Conservation (phyloP, 2,113 vertebrate genomes). For the Cervus canadensis region DNA sequence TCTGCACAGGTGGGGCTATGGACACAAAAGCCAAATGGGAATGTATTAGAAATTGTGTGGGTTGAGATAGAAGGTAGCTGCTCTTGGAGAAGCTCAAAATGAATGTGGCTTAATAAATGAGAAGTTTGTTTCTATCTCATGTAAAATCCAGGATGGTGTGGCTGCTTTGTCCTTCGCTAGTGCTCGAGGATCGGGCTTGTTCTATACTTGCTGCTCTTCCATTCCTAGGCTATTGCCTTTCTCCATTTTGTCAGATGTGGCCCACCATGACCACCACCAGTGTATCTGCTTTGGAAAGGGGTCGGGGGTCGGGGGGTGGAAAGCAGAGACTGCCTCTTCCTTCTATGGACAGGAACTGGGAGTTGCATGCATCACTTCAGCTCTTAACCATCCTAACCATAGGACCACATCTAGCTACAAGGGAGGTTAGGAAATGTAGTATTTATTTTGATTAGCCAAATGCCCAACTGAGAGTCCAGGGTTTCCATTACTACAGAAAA, state of each 20-base stretch:
- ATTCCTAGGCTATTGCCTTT: neutral
- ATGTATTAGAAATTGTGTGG: constrained; percentile 26
- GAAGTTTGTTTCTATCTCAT: neutral
- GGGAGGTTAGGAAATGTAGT: neutral
- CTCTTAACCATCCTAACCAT: neutral
- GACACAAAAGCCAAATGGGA: constrained; percentile 17
- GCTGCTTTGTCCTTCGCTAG: neutral
- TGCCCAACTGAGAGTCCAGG: neutral
- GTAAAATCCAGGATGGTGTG: neutral
- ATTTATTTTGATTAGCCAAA: neutral
- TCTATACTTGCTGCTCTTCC: neutral
- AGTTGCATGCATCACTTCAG: neutral
- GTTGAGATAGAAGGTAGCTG: neutral
- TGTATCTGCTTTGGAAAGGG: neutral
- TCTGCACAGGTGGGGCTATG: neutral
- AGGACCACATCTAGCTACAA: neutral
- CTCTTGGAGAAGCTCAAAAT: neutral
- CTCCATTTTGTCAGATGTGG: neutral
- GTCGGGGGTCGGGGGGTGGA: neutral
- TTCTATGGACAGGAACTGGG: neutral
- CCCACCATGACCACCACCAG: neutral
- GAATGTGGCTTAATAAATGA: neutral
- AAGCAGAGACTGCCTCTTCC: neutral
- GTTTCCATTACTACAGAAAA: neutral
- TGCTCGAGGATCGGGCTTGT: neutral